A percentile compares a stretch with the other conserved stretches of the same genome.
Conservation (phyloP, 2,888 invertebrate species). For the Platycnemis pennipes region DNA sequence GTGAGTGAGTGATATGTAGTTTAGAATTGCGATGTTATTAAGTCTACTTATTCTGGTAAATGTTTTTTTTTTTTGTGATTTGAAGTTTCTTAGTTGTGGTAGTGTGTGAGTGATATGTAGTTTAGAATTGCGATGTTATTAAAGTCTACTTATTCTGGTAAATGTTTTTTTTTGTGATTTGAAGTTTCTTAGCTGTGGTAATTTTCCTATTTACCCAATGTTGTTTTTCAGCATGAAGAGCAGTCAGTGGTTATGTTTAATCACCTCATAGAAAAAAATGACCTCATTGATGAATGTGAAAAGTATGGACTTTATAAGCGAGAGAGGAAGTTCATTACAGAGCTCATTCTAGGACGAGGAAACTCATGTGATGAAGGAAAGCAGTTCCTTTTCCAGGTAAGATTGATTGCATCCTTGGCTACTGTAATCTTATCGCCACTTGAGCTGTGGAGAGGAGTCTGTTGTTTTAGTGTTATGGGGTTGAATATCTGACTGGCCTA, state of each 20-base stretch:
- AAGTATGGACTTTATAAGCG: slow-evolving; percentile 73
- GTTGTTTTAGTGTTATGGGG: too few relatives aligned
- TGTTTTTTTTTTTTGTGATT: too few relatives aligned
- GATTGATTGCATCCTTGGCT: not conserved
- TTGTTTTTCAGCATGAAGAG: slow-evolving; percentile 80
- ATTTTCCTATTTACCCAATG: slow-evolving; percentile 38
- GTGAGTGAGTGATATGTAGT: too few relatives aligned
- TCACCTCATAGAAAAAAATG: slow-evolving; percentile 78
- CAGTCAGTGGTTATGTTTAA: slow-evolving; percentile 79
- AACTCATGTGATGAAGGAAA: slow-evolving; percentile 75
- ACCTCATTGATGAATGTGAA: slow-evolving; percentile 73
- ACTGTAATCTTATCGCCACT: too few relatives aligned
- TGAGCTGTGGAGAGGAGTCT: too few relatives aligned
- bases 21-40: too few relatives aligned
- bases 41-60: too few relatives aligned
- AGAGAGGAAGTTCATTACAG: slow-evolving; percentile 79
- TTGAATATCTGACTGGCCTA: too few relatives aligned
- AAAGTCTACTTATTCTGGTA: too few relatives aligned
- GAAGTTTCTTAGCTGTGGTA: slow-evolving; percentile 7
- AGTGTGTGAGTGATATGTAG: too few relatives aligned
- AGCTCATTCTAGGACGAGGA: slow-evolving; percentile 78
- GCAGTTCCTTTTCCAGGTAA: slow-evolving; percentile 80
- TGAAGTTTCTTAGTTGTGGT: slow-evolving; percentile 11
- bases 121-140: too few relatives aligned
- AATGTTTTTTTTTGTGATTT: too few relatives aligned